A percentile compares a stretch with the other conserved stretches of the same genome.
Conservation (phyloP, 2,113 vertebrate species). For the Salvator merianae region DNA sequence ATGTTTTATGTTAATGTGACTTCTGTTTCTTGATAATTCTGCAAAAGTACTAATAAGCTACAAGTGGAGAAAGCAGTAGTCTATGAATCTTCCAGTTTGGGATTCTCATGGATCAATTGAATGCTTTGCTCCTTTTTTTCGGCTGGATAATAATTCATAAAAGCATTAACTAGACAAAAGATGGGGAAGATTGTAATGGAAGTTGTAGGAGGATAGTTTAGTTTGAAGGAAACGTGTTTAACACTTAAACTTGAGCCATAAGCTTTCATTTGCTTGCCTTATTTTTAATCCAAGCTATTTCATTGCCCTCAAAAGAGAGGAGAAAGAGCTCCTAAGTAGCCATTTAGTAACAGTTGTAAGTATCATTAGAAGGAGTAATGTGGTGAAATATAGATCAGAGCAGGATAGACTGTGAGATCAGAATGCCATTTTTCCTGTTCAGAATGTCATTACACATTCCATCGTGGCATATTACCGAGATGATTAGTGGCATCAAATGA, state of each 20-base stretch:
- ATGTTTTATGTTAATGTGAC: slow-evolving; percentile 28
- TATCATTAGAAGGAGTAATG: slow-evolving; percentile 60
- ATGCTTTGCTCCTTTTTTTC: background rate
- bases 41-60: slow-evolving; percentile 14
- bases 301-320: background rate
- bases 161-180: background rate
- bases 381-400: slow-evolving; percentile 67
- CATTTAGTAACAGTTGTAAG: slow-evolving; percentile 64
- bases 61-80: background rate
- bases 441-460: slow-evolving; percentile 68
- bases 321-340: slow-evolving; percentile 32
- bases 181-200: background rate
- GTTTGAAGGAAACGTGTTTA: background rate
- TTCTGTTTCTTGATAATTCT: slow-evolving; percentile 39
- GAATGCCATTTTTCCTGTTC: slow-evolving; percentile 68
- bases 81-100: slow-evolving; percentile 15
- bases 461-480: slow-evolving; percentile 60
- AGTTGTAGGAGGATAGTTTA: background rate
- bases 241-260: background rate
- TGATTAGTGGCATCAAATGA: slow-evolving; percentile 80
- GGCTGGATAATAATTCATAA: background rate
- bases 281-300: slow-evolving; percentile 25
- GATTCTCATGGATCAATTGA: background rate
- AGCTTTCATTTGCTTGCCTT: slow-evolving; percentile 1
- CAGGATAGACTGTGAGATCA: slow-evolving; percentile 42